Conservation (phyloP, 2,888 invertebrate genomes). For the Cheilosia soror region DNA sequence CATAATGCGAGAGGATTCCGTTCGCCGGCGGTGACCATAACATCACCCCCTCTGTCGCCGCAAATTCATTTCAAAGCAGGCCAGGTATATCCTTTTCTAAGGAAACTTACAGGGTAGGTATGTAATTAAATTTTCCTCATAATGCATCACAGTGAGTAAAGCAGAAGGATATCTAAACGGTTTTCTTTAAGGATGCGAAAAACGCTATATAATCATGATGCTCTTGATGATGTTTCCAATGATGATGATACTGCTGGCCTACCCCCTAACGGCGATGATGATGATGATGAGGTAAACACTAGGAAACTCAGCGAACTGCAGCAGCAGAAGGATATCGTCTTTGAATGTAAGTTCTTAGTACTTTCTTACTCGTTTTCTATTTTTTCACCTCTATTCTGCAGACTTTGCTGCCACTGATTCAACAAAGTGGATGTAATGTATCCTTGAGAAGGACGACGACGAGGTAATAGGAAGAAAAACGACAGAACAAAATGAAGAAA, state of each 20-base stretch:
- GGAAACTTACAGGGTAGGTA: slow-evolving; percentile 31
- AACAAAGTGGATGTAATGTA: slow-evolving; percentile 75
- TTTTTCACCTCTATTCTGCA: slow-evolving; percentile 50
- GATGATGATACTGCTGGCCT: slow-evolving; percentile 14
- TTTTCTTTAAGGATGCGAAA: slow-evolving; percentile 50
- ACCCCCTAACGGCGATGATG: slow-evolving; percentile 11
- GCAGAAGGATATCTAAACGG: slow-evolving; percentile 58
- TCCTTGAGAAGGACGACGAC: slow-evolving; percentile 63
- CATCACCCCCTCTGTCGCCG: slow-evolving; percentile 36
- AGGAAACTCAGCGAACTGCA: slow-evolving; percentile 45
- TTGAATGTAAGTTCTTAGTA: slow-evolving; percentile 56
- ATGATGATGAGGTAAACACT: slow-evolving; percentile 70
- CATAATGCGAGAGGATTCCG: slow-evolving; percentile 24
- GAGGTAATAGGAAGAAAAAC: slow-evolving; percentile 66
- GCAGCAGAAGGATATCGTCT: slow-evolving; percentile 46
- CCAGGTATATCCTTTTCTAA: neutral
- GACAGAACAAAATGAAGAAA: slow-evolving; percentile 35
- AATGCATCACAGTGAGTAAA: slow-evolving; percentile 22
- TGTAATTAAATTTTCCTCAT: slow-evolving; percentile 75
- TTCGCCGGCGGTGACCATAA: neutral
- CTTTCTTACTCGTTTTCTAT: slow-evolving; percentile 10
- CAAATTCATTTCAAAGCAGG: slow-evolving; percentile 64
- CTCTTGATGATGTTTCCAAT: slow-evolving; percentile 18
- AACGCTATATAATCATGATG: slow-evolving; percentile 64
- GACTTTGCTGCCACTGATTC: slow-evolving; percentile 65